Evolutionary conservation across 2,113 vertebrate species (phyloP).

Genomic region (Amia ocellicauda): DNA sequence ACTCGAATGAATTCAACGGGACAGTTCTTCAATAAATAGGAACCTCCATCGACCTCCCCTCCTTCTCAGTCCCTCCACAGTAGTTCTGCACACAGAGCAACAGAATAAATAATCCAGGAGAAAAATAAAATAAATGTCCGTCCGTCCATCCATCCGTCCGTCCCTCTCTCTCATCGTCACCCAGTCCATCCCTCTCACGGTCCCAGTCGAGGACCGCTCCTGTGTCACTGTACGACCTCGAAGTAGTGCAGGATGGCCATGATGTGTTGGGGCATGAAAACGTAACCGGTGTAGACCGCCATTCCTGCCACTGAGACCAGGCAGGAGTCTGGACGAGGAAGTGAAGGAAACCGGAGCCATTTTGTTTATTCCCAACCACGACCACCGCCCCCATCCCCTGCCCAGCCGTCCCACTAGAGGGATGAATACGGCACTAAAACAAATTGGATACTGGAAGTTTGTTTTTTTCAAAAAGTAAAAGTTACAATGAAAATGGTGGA

Average conservation of each 20-base stretch:
- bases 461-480: too few species aligned
- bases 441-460: too few species aligned
- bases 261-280: constrained; percentile 99
- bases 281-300: constrained; percentile 93
- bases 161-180: constrained; percentile 20
- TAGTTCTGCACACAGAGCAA: neutral
- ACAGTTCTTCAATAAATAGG: constrained; percentile 1
- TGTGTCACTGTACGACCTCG: constrained; percentile 82
- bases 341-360: constrained; percentile 60
- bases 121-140: constrained; percentile 14
- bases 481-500: too few species aligned
- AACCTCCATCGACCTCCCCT: neutral
- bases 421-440: too few species aligned
- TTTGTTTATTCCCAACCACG: too few species aligned
- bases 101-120: too few species aligned
- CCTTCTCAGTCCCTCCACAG: neutral
- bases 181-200: constrained; percentile 16
- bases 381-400: too few species aligned
- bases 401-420: too few species aligned
- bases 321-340: constrained; percentile 77
- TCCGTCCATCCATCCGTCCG: neutral
- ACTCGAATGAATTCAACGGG: constrained; percentile 19
- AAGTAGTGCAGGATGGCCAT: constrained; percentile 98
- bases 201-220: neutral
- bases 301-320: constrained; percentile 87